A percentile compares a stretch with the other conserved stretches of the same genome.
phyloP scores from a whole-genome alignment of 2,888 invertebrate species.

The Julus scanicus region DNA sequence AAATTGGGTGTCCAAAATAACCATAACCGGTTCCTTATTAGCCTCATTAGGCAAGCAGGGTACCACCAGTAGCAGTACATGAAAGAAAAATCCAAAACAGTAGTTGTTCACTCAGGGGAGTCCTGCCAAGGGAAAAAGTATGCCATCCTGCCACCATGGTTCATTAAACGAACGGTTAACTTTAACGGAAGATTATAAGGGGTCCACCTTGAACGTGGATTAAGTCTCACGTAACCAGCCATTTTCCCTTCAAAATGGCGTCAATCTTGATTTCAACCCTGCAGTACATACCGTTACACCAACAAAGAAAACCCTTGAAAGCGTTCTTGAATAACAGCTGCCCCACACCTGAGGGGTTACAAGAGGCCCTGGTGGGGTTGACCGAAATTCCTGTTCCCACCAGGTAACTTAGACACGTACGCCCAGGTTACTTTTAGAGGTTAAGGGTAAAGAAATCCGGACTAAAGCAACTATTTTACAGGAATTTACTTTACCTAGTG shows the following conservation, averaged over 20 bases:
- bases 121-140: background rate
- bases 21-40: constrained; percentile 2
- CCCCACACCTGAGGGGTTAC: constrained; percentile 6
- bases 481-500: background rate
- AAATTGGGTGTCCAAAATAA: background rate
- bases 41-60: background rate
- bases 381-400: background rate
- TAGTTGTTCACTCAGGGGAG: constrained; percentile 6
- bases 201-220: background rate
- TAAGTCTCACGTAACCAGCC: background rate
- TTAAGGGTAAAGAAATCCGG: background rate
- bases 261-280: background rate
- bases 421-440: constrained; percentile 3
- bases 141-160: background rate
- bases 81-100: background rate
- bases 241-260: background rate
- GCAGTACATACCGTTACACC: background rate
- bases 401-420: background rate
- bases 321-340: constrained; percentile 2
- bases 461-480: background rate
- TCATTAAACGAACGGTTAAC: too few relatives aligned
- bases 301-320: background rate
- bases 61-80: background rate
- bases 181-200: background rate
- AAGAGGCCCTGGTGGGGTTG: background rate